A percentile compares a stretch with the other conserved stretches of the same genome.
Evolutionary conservation across 1,140 invertebrate species (phyloP).

Genomic region (Aplysia californica): DNA sequence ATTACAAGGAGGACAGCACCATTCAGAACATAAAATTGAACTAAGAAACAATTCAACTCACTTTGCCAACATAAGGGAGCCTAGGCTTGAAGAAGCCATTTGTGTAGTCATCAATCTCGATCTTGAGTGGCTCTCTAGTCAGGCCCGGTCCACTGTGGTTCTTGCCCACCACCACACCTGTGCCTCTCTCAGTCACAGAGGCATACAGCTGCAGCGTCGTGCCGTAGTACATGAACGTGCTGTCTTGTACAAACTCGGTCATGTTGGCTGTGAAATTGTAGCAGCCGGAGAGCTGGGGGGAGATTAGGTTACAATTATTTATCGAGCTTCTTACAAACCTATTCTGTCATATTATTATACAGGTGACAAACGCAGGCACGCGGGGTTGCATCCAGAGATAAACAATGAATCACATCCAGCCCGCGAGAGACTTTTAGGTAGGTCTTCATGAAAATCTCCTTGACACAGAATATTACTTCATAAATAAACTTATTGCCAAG

Average conservation of each 20-base stretch:
- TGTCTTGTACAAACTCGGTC: slow-evolving; percentile 31
- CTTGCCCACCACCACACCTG: slow-evolving; percentile 45
- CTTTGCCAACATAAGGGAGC: slow-evolving; percentile 75
- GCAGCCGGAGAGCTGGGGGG: slow-evolving; percentile 58
- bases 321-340: no score
- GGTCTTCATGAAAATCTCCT: no score
- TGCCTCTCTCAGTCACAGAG: slow-evolving; percentile 52
- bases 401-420: no score
- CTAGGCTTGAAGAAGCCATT: slow-evolving; percentile 75
- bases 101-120: slow-evolving; percentile 62
- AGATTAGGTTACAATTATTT: no score
- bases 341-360: no score
- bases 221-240: slow-evolving; percentile 41
- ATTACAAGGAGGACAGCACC: no score
- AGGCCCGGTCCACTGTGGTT: slow-evolving; percentile 36
- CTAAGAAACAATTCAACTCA: no score
- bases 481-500: no score
- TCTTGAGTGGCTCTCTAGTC: slow-evolving; percentile 35
- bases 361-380: no score
- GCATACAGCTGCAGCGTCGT: slow-evolving; percentile 45
- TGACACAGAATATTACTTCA: neutral
- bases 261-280: slow-evolving; percentile 44
- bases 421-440: no score
- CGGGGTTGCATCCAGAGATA: no score
- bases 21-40: no score